Evolutionary conservation across 2,797 vertebrate species (phyloP).

Genomic region (Bovichtus variegatus): DNA sequence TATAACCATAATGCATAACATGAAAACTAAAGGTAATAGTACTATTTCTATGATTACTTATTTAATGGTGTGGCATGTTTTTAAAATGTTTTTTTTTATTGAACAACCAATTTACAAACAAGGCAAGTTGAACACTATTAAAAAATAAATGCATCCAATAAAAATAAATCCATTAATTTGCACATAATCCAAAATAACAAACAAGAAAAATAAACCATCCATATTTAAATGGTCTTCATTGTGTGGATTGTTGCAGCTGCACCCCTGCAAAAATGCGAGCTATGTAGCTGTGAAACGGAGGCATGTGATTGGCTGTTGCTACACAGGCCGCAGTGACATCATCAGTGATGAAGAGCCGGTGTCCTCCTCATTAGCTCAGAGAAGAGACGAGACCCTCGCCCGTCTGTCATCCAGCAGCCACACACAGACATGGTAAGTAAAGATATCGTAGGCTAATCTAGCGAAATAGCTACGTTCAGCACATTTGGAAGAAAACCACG

Average conservation of each 20-base stretch:
- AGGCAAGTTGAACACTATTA: no score
- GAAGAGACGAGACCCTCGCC: neutral
- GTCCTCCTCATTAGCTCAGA: neutral
- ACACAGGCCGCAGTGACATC: slow-evolving; percentile 34
- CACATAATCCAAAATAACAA: no score
- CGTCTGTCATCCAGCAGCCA: slow-evolving; percentile 5
- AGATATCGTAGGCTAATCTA: accelerated
- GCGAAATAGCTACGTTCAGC: accelerated
- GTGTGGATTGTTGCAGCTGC: neutral
- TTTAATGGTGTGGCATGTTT: no score
- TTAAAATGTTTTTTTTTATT: no score
- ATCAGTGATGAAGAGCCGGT: slow-evolving; percentile 27
- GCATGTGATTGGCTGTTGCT: slow-evolving; percentile 60
- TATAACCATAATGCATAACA: no score
- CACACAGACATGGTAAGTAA: slow-evolving; percentile 65
- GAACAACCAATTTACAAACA: no score
- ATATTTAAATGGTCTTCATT: no score
- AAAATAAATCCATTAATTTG: no score
- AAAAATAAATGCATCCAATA: no score
- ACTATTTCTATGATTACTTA: neutral
- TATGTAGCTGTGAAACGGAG: neutral
- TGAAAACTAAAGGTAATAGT: neutral
- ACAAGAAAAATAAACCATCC: no score
- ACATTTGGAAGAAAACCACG: no score
- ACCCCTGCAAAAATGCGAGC: neutral